Evolutionary conservation across 2,113 vertebrate genomes (phyloP), one percentile per base, ranked within the genome.

Genomic region (Donacobius atricapilla): DNA sequence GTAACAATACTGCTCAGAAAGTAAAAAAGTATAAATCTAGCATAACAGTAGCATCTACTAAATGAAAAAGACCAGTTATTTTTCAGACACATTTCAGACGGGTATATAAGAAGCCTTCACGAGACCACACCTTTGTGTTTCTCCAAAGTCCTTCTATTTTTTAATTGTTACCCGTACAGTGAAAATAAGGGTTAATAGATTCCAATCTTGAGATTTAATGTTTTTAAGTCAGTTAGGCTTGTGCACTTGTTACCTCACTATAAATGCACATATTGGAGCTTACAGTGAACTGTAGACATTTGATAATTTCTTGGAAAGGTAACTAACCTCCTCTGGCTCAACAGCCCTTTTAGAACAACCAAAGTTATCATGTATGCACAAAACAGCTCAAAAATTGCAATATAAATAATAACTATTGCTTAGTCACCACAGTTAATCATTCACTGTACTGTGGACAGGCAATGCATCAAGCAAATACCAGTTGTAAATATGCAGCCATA

Each of bases 381-480:
- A 48, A 93, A 51, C 13, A 77, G 39, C 33, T 87, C n/a, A 68
- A 21, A 92, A 93, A 89, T 77, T 63, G n/a, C 27, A 70, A 75
- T 66, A 78, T 61, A 91, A 93, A 77, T 81, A 90, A 87, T 68
- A 84, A 83, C 88, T 89, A 57, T 65, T 87, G 39, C 79, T 51
- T 40, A 63, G 53, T 75, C 76, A 88, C 35, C 69, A 64, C 66
- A 83, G 58, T 40, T 90, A 78, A 83, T 83, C 68, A 69, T n/a
- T 80, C 45, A 64, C 54, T 50, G 44, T 83, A 70, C 64, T 66
- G 35, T 48, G 90, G 87, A 89, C 37, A 70, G 72, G 30, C 10
- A 87, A 81, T 20, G 51, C 0, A 0, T 75, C 44, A 77, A 79
- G 44, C 5, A 83, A 88, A 71, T 68, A 80, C 25, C 42, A 71